phyloP scores from a whole-genome alignment of 2,797 vertebrate genomes.

The Spheniscus humboldti region DNA sequence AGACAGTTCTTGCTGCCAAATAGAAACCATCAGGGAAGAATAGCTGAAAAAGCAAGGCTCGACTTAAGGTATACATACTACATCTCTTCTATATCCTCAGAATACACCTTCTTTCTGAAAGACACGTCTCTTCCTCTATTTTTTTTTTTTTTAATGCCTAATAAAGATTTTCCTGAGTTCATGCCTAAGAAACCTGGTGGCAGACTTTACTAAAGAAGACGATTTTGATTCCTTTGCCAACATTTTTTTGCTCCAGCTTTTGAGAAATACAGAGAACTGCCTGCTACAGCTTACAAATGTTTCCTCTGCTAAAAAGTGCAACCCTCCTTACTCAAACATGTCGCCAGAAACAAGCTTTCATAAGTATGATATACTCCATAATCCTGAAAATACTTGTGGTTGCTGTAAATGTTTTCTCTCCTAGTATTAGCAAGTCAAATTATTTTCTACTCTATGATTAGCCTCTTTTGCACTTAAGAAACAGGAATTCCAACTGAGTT shows the following conservation, averaged over 20 bases:
- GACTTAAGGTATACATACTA: not conserved
- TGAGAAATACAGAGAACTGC: not conserved
- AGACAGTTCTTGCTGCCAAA: slow-evolving; percentile 70
- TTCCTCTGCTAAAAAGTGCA: slow-evolving; percentile 34
- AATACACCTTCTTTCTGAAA: slow-evolving; percentile 54
- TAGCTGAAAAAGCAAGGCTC: slow-evolving; percentile 63
- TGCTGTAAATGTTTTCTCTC: slow-evolving; percentile 58
- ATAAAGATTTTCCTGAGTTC: slow-evolving; percentile 33
- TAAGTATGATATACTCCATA: slow-evolving; percentile 6
- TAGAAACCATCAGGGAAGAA: slow-evolving; percentile 66
- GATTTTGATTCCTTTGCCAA: slow-evolving; percentile 22
- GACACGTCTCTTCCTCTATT: not conserved
- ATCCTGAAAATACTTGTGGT: slow-evolving; percentile 66
- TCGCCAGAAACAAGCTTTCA: slow-evolving; percentile 50
- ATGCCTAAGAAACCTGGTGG: not conserved
- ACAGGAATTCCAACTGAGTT: slow-evolving; percentile 59
- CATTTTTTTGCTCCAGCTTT: not conserved
- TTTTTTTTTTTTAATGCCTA: not conserved
- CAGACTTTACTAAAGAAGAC: not conserved
- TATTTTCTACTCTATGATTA: slow-evolving; percentile 66
- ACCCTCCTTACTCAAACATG: slow-evolving; percentile 41
- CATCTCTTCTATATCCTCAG: slow-evolving; percentile 32
- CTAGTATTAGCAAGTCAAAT: slow-evolving; percentile 72
- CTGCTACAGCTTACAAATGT: slow-evolving; percentile 4
- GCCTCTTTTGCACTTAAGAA: slow-evolving; percentile 64